Conservation (phyloP, 1,140 invertebrate species). For the Orchestia grillus region DNA sequence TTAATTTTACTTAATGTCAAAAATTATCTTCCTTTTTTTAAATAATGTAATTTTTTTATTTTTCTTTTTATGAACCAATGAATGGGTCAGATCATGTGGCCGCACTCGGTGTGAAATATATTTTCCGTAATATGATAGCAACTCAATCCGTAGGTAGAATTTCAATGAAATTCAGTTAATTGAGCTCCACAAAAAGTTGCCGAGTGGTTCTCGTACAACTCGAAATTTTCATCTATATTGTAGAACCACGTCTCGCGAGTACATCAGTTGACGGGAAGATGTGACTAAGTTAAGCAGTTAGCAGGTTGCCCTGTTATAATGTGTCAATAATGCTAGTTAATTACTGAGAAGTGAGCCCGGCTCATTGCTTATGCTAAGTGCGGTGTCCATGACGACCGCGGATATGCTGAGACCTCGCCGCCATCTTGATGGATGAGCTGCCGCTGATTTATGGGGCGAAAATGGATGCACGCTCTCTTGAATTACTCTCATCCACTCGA, state of each 20-base stretch:
- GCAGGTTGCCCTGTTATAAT: constrained; percentile 23
- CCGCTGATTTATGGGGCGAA: constrained; percentile 24
- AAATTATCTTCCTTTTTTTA: no score
- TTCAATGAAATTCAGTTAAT: background rate
- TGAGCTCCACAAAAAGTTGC: background rate
- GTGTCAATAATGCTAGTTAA: constrained; percentile 47
- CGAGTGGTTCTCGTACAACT: background rate
- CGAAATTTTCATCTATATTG: background rate
- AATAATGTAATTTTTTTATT: no score
- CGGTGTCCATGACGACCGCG: constrained; percentile 31
- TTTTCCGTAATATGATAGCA: no score
- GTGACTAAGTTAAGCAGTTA: constrained; percentile 19
- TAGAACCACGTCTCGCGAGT: background rate
- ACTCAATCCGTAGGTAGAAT: background rate
- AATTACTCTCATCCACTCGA: constrained; percentile 34
- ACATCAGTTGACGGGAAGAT: background rate
- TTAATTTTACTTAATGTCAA: no score
- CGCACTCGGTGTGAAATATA: no score
- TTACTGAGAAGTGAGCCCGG: background rate
- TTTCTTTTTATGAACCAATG: no score
- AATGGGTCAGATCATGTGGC: no score
- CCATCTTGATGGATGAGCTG: constrained; percentile 13
- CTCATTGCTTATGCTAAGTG: constrained; percentile 50
- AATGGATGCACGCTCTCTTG: constrained; percentile 26
- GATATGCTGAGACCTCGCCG: background rate